These are phyloP conservation scores for Chromis chromis DNA, from an alignment of 2,797 vertebrate genomes.

Conservation along the genomic window DNA sequence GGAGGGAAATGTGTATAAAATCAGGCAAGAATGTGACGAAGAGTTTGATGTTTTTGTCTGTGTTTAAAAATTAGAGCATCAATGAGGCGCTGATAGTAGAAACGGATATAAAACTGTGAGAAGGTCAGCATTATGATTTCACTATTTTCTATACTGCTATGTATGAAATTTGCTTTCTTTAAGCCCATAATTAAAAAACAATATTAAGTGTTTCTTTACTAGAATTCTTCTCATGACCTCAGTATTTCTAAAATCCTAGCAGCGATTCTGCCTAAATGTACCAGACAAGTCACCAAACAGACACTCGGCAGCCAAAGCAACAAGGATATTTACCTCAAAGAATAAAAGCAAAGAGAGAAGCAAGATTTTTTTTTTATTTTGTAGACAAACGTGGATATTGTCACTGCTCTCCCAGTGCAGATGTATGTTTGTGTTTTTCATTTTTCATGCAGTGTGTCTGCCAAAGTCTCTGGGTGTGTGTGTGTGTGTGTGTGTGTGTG, in stretches of 20 bases:
- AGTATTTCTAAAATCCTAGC: constrained; percentile 1
- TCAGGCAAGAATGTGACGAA: neutral
- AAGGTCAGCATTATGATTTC: neutral
- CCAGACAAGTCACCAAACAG: constrained; percentile 16
- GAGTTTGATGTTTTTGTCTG: neutral
- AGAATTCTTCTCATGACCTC: neutral
- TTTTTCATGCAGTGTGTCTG: constrained; percentile 38
- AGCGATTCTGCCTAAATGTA: constrained; percentile 19
- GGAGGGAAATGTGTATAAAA: neutral
- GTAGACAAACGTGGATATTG: constrained; percentile 50
- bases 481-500: constrained; percentile 31
- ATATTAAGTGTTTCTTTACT: neutral
- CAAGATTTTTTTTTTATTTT: constrained; percentile 10
- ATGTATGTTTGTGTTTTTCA: constrained; percentile 62
- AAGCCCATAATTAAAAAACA: neutral
- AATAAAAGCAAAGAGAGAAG: constrained; percentile 52
- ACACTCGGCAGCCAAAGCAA: constrained; percentile 7
- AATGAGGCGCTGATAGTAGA: neutral
- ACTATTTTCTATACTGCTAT: neutral
- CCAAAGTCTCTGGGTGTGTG: constrained; percentile 31
- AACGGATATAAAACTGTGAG: neutral
- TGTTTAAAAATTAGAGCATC: neutral
- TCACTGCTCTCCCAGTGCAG: constrained; percentile 57
- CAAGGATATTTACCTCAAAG: constrained; percentile 49
- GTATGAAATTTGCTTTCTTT: neutral